Evolutionary conservation across 2,113 vertebrate species (phyloP).

Genomic region (Sebastes fasciatus): DNA sequence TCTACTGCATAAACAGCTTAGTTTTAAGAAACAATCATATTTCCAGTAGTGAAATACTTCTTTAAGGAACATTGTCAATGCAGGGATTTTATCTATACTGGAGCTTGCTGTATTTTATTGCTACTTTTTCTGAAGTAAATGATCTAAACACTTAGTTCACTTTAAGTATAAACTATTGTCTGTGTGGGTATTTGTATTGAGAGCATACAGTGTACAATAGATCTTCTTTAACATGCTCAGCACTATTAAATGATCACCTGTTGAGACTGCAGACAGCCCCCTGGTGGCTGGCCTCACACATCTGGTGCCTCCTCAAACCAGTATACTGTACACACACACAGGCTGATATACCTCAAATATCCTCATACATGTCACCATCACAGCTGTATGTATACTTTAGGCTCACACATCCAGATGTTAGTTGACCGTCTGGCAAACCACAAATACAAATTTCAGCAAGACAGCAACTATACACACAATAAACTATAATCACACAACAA

Average conservation of each 20-base stretch:
- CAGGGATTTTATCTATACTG: neutral
- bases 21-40: too few species aligned
- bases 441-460: neutral
- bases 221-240: neutral
- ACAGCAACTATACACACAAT: neutral
- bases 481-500: neutral
- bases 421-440: neutral
- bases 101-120: too few species aligned
- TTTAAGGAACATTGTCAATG: neutral
- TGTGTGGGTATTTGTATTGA: neutral
- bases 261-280: constrained; percentile 33
- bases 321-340: too few species aligned
- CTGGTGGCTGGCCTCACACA: constrained; percentile 17
- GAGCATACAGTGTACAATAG: neutral
- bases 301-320: too few species aligned
- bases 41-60: neutral
- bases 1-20: too few species aligned
- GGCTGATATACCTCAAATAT: neutral
- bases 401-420: neutral
- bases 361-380: neutral
- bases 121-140: neutral
- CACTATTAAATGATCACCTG: neutral
- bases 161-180: neutral
- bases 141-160: neutral
- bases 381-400: neutral